Evolutionary conservation across 2,888 invertebrate species (phyloP), one percentile per base, ranked within the genome.

Genomic region (Glyphotaelius pellucidus): DNA sequence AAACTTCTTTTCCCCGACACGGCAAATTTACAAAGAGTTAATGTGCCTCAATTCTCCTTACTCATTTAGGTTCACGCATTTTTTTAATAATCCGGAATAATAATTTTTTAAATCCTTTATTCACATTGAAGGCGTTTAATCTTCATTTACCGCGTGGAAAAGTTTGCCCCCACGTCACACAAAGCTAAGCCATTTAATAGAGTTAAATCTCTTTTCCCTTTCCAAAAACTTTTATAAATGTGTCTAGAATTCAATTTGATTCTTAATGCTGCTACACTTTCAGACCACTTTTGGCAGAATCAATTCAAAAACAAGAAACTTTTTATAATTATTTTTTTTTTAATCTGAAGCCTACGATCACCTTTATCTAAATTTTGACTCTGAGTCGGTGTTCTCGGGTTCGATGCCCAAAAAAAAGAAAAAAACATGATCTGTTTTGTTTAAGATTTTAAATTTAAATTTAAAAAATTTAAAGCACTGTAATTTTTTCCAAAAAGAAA

Each of bases 81-180:
- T 67, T 67, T 67, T 67, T 67, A 67, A 67, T 67, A 67, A 67
- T 67, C 67, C 67, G 67, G 67, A 67, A 67, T 67, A 67, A 67
- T 67, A 67, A 25, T 67, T 67, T 67, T 67, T 67, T 25, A 67
- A 67, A 67, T 67, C 67, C 67, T 67, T 67, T 67, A 67, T 67
- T 67, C 67, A 67, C 67, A 67, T 67, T 67, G 67, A 67, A 67
- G 67, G 67, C 67, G 67, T n/a, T 67, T 67, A 67, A 67, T 67
- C 67, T 67, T 67, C 67, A 67, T 67, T 67, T 67, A 67, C 67
- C 67, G 67, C 67, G 25, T 67, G 67, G 67, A 67, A 67, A 67
- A 67, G 67, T 67, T 67, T 67, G 67, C 67, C 67, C 52, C 67
- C 67, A n/a, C 67, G 67, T 67, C 67, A 67, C 67, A 67, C 67